Base-by-base conservation (phyloP, 2,113 vertebrate species). In the Crotalus tigris region DNA sequence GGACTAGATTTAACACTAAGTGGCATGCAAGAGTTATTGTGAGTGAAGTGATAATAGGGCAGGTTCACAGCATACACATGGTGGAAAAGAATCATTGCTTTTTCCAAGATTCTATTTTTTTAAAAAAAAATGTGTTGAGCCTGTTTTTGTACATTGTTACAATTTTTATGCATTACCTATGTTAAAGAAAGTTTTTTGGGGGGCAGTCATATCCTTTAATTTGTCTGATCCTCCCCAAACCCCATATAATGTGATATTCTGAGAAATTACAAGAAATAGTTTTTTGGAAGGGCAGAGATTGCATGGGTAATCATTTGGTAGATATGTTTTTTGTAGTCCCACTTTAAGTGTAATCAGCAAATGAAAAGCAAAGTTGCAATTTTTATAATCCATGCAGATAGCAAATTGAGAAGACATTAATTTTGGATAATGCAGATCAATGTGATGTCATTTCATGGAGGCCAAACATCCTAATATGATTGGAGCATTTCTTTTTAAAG, bases 401-500 rank as follows among this genome's bases (percentile, higher is more conserved):
- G 33, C n/a, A 90, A 44, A 15, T 44, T 59, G 44, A 89, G 75
- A 44, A 86, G 61, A 90, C 53, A 49, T 86, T 90, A 90, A 90
- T 49, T 53, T 17, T 19, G 92, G 46, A 90, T 86, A 49, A 90
- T 61, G 75, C 46, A 39, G 46, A 90, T 44, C 13, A 10, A 23
- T 13, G 54, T 93, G 88, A 93, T 24, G 75, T 90, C 92, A 93
- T 59, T 13, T 12, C 29, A 90, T n/a, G 23, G 7, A 29, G 57
- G 46, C 55, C 51, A 33, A 86, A n/a, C 33, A 26, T 93, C 57
- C 39, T 13, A 90, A 90, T 53, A 23, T 58, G 15, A 85, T 44
- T 85, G 92, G 87, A 93, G 75, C 46, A 19, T 90, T 85, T 61
- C n/a, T 54, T 51, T n/a, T 51, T 46, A 93, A 90, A 85, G 88